These are phyloP conservation scores for Jordanella pulchra DNA, from an alignment of 2,797 vertebrate genomes.

Conservation along the genomic window DNA sequence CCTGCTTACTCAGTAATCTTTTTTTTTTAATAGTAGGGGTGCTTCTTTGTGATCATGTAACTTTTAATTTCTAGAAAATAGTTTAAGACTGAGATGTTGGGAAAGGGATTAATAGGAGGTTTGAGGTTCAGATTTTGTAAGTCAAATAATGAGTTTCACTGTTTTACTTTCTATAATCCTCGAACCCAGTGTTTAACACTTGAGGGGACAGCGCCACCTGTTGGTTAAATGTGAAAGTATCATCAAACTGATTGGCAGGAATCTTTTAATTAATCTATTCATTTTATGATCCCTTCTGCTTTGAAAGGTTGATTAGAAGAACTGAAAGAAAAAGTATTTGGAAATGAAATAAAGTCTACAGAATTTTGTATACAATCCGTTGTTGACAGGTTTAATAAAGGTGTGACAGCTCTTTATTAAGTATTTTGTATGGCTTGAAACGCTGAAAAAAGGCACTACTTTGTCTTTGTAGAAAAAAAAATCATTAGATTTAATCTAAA, in stretches of 20 bases:
- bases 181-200: conserved; percentile 31
- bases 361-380: background rate
- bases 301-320: background rate
- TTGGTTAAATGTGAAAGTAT: conserved; percentile 45
- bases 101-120: background rate
- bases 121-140: conserved; percentile 19
- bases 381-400: background rate
- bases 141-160: background rate
- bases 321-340: background rate
- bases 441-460: background rate
- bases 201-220: conserved; percentile 63
- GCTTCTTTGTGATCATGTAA: conserved; percentile 19
- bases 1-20: background rate
- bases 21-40: conserved; percentile 18
- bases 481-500: background rate
- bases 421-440: background rate
- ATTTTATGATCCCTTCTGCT: background rate
- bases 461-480: background rate
- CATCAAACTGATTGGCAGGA: background rate
- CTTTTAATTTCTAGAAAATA: conserved; percentile 15
- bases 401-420: background rate
- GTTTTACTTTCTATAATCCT: background rate
- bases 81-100: background rate
- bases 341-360: background rate
- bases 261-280: background rate